These are phyloP conservation scores for Cathartes aura DNA, from an alignment of 2,113 vertebrate genomes.

Conservation along the genomic window DNA sequence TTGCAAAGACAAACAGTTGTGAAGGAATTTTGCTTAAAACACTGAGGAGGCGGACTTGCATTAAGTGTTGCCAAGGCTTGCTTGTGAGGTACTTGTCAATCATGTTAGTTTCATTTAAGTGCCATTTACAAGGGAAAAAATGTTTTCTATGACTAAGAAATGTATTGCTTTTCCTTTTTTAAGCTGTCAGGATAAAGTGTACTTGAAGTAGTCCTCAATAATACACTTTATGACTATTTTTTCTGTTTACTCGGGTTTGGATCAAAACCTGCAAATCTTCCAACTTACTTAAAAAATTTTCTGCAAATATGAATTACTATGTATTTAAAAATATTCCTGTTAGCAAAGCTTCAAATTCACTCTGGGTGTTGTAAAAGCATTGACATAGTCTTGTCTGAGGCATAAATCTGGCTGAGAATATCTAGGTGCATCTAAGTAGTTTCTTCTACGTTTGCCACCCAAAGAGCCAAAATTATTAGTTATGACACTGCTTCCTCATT, in stretches of 20 bases:
- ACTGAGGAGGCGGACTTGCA: conserved; percentile 70
- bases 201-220: not conserved
- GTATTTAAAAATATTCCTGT: not conserved
- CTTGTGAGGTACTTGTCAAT: conserved; percentile 71
- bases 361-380: not conserved
- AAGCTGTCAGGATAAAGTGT: conserved; percentile 13
- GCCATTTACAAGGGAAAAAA: conserved; percentile 47
- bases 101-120: conserved; percentile 71
- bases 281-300: not conserved
- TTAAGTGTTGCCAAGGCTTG: conserved; percentile 74
- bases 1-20: conserved; percentile 86
- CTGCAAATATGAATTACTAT: not conserved
- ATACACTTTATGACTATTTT: not conserved
- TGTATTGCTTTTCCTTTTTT: conserved; percentile 39
- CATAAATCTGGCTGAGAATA: not conserved
- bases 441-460: not conserved
- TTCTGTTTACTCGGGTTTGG: not conserved
- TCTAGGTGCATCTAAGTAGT: not conserved
- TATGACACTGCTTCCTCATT: not conserved
- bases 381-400: not conserved
- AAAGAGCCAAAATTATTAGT: not conserved
- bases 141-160: conserved; percentile 19
- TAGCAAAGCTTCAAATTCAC: not conserved
- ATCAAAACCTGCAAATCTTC: not conserved
- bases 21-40: conserved; percentile 86